Evolutionary conservation across 2,888 invertebrate species (phyloP).

Genomic region (Drosophila nigricruria): DNA sequence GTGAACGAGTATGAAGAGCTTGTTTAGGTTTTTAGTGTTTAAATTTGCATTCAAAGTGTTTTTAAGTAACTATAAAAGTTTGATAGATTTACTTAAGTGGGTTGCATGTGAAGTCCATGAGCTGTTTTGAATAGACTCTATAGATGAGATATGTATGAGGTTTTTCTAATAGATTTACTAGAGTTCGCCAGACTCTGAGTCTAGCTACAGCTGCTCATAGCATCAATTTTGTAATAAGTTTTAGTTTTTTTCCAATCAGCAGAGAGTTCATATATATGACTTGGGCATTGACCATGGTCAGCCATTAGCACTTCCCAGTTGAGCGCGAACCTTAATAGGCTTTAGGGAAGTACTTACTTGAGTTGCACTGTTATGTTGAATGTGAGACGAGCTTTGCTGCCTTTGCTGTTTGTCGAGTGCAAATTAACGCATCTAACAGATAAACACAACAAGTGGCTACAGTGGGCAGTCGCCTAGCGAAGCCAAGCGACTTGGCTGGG

Average conservation of each 20-base stretch:
- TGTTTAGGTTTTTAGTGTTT: neutral
- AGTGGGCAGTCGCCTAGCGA: slow-evolving; percentile 2
- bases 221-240: neutral
- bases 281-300: slow-evolving; percentile 29
- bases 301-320: slow-evolving; percentile 53
- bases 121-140: too few relatives aligned
- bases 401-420: slow-evolving; percentile 14
- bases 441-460: slow-evolving; percentile 15
- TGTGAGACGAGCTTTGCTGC: slow-evolving; percentile 2
- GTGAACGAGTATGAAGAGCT: neutral
- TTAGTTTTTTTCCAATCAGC: slow-evolving; percentile 11
- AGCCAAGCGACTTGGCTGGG: too few relatives aligned
- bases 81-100: slow-evolving; percentile 5
- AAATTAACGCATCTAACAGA: slow-evolving; percentile 42
- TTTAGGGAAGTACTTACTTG: slow-evolving; percentile 50
- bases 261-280: neutral
- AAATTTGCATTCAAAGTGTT: slow-evolving; percentile 10
- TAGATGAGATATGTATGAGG: neutral
- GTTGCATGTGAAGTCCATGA: neutral
- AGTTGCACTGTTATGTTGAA: slow-evolving; percentile 31
- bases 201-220: neutral
- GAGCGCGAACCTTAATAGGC: slow-evolving; percentile 41
- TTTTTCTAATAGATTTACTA: neutral
- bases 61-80: neutral
- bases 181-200: neutral